Percentiles rank a stretch among this genome's conserved stretches.
These are phyloP conservation scores for Hippopotamyrus pictus DNA, from an alignment of 2,797 vertebrate genomes.

Conservation along the genomic window DNA sequence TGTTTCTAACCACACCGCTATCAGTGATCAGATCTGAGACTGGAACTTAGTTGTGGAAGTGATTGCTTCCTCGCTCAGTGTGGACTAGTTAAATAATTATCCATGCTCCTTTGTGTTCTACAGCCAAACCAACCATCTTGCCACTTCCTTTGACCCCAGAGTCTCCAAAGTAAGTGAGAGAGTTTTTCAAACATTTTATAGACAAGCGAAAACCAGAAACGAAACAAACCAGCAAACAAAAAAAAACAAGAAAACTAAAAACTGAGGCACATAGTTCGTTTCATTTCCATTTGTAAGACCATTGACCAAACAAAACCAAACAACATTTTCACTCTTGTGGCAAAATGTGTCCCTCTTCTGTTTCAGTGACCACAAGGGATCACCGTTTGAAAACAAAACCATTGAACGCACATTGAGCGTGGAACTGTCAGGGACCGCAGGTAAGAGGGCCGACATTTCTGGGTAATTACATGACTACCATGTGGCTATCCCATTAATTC, in stretches of 20 bases:
- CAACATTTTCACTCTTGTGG: slow-evolving; percentile 49
- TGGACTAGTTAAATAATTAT: slow-evolving; percentile 73
- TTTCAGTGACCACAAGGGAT: slow-evolving; percentile 99
- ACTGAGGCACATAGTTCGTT: slow-evolving; percentile 65
- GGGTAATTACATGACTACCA: slow-evolving; percentile 9
- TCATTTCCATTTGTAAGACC: slow-evolving; percentile 75
- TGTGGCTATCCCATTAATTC: background rate
- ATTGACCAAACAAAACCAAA: slow-evolving; percentile 53
- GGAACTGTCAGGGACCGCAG: slow-evolving; percentile 99
- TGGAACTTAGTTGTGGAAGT: slow-evolving; percentile 66
- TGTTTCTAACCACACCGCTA: slow-evolving; percentile 54
- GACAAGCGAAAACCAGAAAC: slow-evolving; percentile 41
- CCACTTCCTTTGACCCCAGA: slow-evolving; percentile 99
- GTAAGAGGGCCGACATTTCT: slow-evolving; percentile 59
- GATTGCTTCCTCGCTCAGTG: slow-evolving; percentile 62
- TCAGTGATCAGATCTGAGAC: slow-evolving; percentile 56
- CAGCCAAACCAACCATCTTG: slow-evolving; percentile 99
- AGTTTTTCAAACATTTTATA: slow-evolving; percentile 79
- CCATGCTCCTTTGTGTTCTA: slow-evolving; percentile 75
- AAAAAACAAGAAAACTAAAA: slow-evolving; percentile 36
- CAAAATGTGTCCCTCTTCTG: slow-evolving; percentile 61
- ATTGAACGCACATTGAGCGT: slow-evolving; percentile 99
- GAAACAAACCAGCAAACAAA: slow-evolving; percentile 36
- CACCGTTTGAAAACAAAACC: slow-evolving; percentile 99
- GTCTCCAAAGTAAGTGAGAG: slow-evolving; percentile 99